These are phyloP conservation scores for Plestiodon gilberti DNA, from an alignment of 2,113 vertebrate genomes.

Conservation along the genomic window DNA sequence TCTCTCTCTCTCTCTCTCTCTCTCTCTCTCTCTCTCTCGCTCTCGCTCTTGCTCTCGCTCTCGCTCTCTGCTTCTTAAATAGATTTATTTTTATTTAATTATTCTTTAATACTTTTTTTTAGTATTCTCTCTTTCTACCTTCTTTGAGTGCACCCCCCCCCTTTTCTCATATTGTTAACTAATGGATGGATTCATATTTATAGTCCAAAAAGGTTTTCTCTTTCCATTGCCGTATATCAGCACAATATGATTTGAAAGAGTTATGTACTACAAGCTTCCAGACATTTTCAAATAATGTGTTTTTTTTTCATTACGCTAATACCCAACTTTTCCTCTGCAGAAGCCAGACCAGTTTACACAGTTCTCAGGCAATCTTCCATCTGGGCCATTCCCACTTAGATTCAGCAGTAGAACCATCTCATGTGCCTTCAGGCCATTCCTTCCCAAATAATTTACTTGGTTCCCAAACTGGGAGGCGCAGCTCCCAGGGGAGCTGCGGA, in stretches of 20 bases:
- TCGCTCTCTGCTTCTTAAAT: conserved; percentile 58
- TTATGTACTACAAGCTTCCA: neutral
- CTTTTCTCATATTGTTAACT: neutral
- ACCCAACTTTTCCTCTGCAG: neutral
- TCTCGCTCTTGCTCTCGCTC: no score
- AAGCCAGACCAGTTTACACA: neutral
- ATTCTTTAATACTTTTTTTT: conserved; percentile 23
- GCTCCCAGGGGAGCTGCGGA: no score
- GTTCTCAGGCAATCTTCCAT: neutral
- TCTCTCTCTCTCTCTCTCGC: no score
- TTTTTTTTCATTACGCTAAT: neutral
- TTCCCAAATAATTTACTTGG: neutral
- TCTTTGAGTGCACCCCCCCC: neutral
- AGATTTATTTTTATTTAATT: conserved; percentile 42
- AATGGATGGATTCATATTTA: neutral
- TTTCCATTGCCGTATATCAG: neutral
- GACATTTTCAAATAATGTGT: neutral
- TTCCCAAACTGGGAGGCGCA: no score
- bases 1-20: no score
- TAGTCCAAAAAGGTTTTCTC: neutral
- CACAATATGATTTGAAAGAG: neutral
- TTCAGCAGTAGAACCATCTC: no score
- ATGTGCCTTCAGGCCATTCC: neutral
- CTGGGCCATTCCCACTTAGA: neutral
- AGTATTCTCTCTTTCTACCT: neutral